Conservation (phyloP, 2,113 vertebrate species). For the Anguilla japonica region DNA sequence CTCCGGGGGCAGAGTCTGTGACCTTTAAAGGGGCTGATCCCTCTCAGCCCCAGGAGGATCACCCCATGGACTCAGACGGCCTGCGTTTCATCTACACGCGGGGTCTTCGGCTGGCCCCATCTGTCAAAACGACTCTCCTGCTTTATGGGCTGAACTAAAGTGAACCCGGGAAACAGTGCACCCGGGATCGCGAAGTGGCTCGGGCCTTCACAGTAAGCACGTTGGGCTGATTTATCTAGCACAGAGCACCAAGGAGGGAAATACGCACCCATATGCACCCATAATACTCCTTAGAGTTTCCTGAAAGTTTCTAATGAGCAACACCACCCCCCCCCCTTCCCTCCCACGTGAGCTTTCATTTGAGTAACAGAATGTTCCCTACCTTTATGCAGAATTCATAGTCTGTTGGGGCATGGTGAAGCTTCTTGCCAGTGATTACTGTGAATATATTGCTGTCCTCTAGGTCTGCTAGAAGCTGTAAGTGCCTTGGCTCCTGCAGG, state of each 20-base stretch:
- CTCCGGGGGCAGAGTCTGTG: not conserved
- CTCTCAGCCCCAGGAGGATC: not conserved
- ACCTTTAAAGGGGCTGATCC: not conserved
- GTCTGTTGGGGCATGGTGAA: slow-evolving; percentile 84
- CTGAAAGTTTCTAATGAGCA: not conserved
- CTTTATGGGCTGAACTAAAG: not conserved
- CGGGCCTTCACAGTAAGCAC: not conserved
- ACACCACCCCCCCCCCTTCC: not conserved
- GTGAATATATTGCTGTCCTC: slow-evolving; percentile 88
- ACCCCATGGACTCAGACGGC: not conserved
- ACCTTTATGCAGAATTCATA: slow-evolving; percentile 94
- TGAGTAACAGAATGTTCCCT: slow-evolving; percentile 34
- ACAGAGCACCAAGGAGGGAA: not conserved
- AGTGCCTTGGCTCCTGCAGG: slow-evolving; percentile 84
- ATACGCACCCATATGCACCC: not conserved
- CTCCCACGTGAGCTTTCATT: not conserved
- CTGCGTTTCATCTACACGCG: not conserved
- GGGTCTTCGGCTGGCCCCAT: not conserved
- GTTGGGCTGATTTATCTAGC: not conserved
- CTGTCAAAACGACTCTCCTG: not conserved
- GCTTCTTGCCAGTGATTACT: slow-evolving; percentile 77
- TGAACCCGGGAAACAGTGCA: not conserved
- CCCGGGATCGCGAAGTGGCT: not conserved
- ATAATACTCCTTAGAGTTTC: not conserved
- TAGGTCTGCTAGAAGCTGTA: slow-evolving; percentile 86